Evolutionary conservation across 2,888 invertebrate genomes (phyloP).

Genomic region (Drosophila paramelanica): DNA sequence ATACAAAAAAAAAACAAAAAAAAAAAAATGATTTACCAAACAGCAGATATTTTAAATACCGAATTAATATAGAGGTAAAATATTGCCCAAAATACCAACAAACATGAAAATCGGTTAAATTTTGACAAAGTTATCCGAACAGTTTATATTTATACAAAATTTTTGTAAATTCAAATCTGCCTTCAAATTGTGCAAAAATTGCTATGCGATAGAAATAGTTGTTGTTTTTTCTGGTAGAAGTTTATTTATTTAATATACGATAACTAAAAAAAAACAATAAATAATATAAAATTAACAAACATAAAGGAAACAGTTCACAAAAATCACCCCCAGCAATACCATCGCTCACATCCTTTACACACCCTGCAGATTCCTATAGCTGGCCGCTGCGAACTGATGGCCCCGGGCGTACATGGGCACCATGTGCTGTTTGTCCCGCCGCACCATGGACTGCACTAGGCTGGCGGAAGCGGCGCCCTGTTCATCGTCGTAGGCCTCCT

Average conservation of each 20-base stretch:
- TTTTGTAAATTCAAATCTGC: too few relatives aligned
- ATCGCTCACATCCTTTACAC: slow-evolving; percentile 22
- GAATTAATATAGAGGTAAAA: too few relatives aligned
- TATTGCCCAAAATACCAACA: too few relatives aligned
- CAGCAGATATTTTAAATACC: too few relatives aligned
- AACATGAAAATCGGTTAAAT: too few relatives aligned
- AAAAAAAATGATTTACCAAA: too few relatives aligned
- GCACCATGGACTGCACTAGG: slow-evolving; percentile 83
- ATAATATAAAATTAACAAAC: slow-evolving; percentile 52
- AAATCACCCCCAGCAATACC: slow-evolving; percentile 18
- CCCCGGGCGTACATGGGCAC: slow-evolving; percentile 82
- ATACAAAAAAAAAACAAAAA: too few relatives aligned
- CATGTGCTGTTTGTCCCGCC: slow-evolving; percentile 82
- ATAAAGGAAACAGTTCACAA: slow-evolving; percentile 47
- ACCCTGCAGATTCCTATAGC: slow-evolving; percentile 49
- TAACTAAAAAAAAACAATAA: slow-evolving; percentile 53
- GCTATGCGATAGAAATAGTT: too few relatives aligned
- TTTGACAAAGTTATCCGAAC: too few relatives aligned
- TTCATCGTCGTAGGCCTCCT: slow-evolving; percentile 59
- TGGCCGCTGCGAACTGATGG: slow-evolving; percentile 50
- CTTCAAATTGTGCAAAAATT: too few relatives aligned
- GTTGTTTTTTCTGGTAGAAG: slow-evolving; percentile 1
- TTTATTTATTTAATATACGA: slow-evolving; percentile 56
- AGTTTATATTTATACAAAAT: too few relatives aligned
- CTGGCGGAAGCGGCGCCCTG: slow-evolving; percentile 82